Base-by-base conservation (phyloP, 2,113 vertebrate species). In the Phylloscopus trochilus region DNA sequence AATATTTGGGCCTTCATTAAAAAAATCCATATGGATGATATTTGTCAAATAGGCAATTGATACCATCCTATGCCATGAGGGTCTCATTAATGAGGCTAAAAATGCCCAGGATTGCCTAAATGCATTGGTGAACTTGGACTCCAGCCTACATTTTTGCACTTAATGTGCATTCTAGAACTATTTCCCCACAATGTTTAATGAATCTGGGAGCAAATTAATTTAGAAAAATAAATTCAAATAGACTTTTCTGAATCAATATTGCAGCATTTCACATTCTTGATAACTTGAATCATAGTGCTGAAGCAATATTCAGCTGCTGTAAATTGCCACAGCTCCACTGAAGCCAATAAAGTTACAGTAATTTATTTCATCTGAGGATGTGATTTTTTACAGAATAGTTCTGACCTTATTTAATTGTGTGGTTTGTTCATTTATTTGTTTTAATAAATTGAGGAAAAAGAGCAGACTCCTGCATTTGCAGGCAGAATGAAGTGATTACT, bases 231-330 rank as follows among this genome's bases (percentile, higher is more conserved):
- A 91, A 90, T 92, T 94, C 79, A 95, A 64, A 88, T 67, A 86
- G 92, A 67, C 87, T 90, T 93, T 91, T 64, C 64, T 86, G 83
- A 92, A 93, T 93, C 87, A 88, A 85, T 96, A 93, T 60, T 77
- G 85, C 52, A 83, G 21, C 85, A 92, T 88, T 96, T 97, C 92
- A 85, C 35, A 20, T 94, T 91, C 78, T 74, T 81, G 68, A 83
- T 92, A 94, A 85, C 72, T 83, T 83, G 87, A 90, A 88, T 83
- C 73, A 83, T 55, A 63, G 59, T 31, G 6, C 78, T 87, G 87
- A 76, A 56, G 79, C 46, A 93, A 90, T 93, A 94, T 88, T 83
- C 85, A 94, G 75, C 44, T 77, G 59, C 75, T 88, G 59, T 67
- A 95, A 95, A 95, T 94, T 94, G 80, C 73, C 53, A 68, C 26